Base-by-base conservation (phyloP, 1,140 invertebrate species). In the Chymomyza costata region DNA sequence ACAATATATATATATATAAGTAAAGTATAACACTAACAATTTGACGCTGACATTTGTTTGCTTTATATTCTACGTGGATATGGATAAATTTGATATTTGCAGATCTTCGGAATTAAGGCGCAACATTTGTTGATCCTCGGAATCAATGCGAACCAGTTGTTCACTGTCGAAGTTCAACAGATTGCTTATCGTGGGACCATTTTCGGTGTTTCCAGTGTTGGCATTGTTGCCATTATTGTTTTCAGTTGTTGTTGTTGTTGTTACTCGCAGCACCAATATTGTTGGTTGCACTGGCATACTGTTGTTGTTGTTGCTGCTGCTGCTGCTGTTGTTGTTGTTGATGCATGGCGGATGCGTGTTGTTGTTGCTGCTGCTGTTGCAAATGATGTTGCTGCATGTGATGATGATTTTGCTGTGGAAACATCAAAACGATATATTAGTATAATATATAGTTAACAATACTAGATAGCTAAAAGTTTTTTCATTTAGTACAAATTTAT, bases 111-210 rank as follows among this genome's bases (percentile, higher is more conserved):
- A 86, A 55, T 87, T 86, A 21, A 88, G 66, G 43, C 85, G 84
- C 44, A 85, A 68, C 49, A 87, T 74, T 78, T 88, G 85, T 53
- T 87, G 71, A 51, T 88, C 87, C 34, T 82, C 83, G 6, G 87
- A 86, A 54, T 87, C 86, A 15, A 88, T 71, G 32, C 85, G 84
- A 8, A 85, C 86, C 38, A 88, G 55, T 49, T 88, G 86, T 35
- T 86, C 86, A 52, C 82, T 88, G 54, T 88, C 87, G 62, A 87
- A 84, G 65, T 86, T 86, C 5, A 87, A 49, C 17, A 87, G 57
- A 41, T 82, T 86, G 49, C 84, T 86, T 49, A 86, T 52, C 56
- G 82, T 85, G 10, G 82, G 67, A 38, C 74, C 67, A 45, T 85
- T 74, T 13, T 81, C 65, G 21, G 65, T 52, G 34, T 66, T 66